phyloP scores from a whole-genome alignment of 2,888 invertebrate genomes.

The Mesoligia furuncula region DNA sequence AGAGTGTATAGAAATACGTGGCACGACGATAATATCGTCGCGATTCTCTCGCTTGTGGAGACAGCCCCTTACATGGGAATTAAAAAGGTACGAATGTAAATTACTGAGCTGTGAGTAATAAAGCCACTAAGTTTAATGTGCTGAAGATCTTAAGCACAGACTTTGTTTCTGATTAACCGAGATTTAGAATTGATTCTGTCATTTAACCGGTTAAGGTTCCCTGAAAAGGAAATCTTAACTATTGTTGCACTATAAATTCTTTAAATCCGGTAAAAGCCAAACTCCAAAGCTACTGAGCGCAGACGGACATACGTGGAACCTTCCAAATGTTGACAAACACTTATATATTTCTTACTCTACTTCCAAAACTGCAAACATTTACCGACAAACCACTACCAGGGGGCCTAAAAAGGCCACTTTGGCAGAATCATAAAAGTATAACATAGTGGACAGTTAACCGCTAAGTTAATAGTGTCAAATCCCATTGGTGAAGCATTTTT shows the following conservation, averaged over 20 bases:
- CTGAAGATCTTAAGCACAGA: not conserved
- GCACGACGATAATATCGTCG: too few species aligned
- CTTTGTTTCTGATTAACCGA: too few species aligned
- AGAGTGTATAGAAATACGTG: too few species aligned
- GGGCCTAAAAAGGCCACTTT: too few species aligned
- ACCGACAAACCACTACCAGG: not conserved
- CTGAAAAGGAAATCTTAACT: not conserved
- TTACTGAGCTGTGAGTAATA: not conserved
- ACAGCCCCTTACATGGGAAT: too few species aligned
- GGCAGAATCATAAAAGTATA: too few species aligned
- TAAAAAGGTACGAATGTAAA: not conserved
- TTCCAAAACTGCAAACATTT: constrained; percentile 9
- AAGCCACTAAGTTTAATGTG: not conserved
- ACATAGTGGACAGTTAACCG: too few species aligned
- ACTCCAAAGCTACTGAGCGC: not conserved
- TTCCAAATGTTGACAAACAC: not conserved
- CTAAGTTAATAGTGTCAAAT: too few species aligned
- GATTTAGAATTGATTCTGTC: too few species aligned
- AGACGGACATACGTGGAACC: not conserved
- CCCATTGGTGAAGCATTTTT: too few species aligned
- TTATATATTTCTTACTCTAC: constrained; percentile 1
- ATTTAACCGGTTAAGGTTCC: too few species aligned
- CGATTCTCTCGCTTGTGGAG: too few species aligned
- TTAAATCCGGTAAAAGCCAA: not conserved
- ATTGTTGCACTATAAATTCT: not conserved